Conservation (phyloP, 2,113 vertebrate genomes). For the Tupaia chinensis region DNA sequence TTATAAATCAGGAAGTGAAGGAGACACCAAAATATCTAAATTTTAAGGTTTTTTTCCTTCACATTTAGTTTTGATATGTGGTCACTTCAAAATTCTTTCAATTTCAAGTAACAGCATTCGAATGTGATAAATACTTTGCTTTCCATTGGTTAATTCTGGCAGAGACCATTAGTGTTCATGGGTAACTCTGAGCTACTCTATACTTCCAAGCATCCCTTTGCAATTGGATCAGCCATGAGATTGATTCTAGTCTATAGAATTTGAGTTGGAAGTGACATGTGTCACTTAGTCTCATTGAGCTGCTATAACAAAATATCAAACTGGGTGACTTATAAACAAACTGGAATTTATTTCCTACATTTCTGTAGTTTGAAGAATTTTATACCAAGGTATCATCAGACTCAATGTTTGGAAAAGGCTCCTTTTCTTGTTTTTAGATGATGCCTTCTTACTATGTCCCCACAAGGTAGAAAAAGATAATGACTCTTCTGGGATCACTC, state of each 20-base stretch:
- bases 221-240: not conserved
- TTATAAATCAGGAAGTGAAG: not conserved
- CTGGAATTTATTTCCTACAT: not conserved
- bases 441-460: not conserved
- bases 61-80: not conserved
- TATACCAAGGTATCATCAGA: not conserved
- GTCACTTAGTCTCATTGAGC: not conserved
- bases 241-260: not conserved
- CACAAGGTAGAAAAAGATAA: not conserved
- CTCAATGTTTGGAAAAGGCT: not conserved
- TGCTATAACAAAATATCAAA: not conserved
- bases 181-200: not conserved
- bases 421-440: not conserved
- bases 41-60: not conserved
- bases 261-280: not conserved
- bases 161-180: not conserved
- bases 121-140: not conserved
- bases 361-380: not conserved
- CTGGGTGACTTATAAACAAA: not conserved
- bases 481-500: not conserved
- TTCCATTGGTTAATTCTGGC: not conserved
- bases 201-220: not conserved
- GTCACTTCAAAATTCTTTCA: slow-evolving; percentile 30
- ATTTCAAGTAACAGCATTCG: not conserved
- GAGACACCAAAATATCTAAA: not conserved